Evolutionary conservation across 2,113 vertebrate genomes (phyloP), one percentile per base, ranked within the genome.

Genomic region (Todiramphus saurophagus): DNA sequence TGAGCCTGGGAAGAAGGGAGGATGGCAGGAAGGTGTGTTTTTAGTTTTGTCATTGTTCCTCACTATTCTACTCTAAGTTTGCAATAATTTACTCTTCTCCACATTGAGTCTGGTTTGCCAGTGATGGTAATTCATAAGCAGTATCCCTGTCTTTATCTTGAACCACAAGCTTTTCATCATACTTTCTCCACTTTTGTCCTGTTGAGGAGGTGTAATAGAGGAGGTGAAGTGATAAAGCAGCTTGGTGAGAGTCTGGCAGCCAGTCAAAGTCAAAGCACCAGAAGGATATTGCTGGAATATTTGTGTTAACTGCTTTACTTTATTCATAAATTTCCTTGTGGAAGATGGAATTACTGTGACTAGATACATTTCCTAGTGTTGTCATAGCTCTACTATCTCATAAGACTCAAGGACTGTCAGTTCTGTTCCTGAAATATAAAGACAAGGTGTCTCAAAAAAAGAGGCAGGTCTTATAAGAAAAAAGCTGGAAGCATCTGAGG

Each of bases 211-310:
- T 68, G 8, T 9, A 72, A 31, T 51, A 35, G 78, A 48, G n/a
- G 12, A 50, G 4, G 3, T 25, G 14, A 67, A 67, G 18, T 41
- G 11, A 58, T 23, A 63, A 18, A 67, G 21, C 1, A 2, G 2
- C 23, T 44, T 83, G 4, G 4, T 59, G 17, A 23, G 24, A 11
- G 53, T 44, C 43, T n/a, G 35, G 11, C 11, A 50, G 12, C 9
- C 1, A 5, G 37, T 1, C 18, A 68, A 60, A 76, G 20, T 51
- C 58, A 69, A 56, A 5, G 4, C 7, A 23, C 13, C 1, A 3
- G 59, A 63, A 7, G 8, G 10, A 56, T 46, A 60, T 79, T 76
- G n/a, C 16, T 51, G 5, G 27, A 76, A 27, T 39, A 77, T 74
- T 83, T 89, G 9, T 39, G 56, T 53, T 73, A 80, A 83, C 11